Evolutionary conservation across 2,113 vertebrate genomes (phyloP).

Genomic region (Chaenogobius annularis): DNA sequence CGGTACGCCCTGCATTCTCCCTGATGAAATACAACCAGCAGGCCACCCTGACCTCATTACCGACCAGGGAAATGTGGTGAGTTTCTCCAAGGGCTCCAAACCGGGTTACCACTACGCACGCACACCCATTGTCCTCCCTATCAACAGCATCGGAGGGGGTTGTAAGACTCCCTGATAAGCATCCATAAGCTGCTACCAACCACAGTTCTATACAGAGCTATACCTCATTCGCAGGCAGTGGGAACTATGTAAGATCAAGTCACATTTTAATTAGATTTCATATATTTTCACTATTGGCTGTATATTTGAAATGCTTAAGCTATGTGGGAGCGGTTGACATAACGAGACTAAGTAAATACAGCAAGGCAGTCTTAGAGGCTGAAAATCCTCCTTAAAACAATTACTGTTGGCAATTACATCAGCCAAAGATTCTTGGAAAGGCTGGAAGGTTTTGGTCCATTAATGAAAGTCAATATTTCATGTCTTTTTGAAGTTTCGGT

Average conservation of each 20-base stretch:
- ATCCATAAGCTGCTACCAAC: conserved; percentile 69
- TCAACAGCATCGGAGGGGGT: conserved; percentile 72
- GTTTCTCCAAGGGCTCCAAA: conserved; percentile 69
- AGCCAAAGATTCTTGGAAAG: not conserved
- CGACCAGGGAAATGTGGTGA: conserved; percentile 53
- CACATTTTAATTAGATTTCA: not conserved
- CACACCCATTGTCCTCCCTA: conserved; percentile 75
- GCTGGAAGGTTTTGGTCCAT: not conserved
- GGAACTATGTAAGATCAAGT: conserved; percentile 35
- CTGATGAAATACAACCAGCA: conserved; percentile 57
- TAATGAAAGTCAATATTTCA: not conserved
- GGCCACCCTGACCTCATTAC: conserved; percentile 63
- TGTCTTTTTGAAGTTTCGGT: not conserved
- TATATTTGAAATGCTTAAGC: conserved; percentile 8
- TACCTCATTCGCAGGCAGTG: conserved; percentile 59
- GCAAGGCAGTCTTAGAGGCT: not conserved
- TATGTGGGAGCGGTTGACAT: conserved; percentile 5
- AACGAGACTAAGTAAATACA: not conserved
- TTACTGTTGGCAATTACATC: not conserved
- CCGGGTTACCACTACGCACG: conserved; percentile 61
- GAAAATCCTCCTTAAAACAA: conserved; percentile 5
- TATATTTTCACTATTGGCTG: conserved; percentile 3
- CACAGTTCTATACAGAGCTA: conserved; percentile 54
- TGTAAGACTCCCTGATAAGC: conserved; percentile 71
- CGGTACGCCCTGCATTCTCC: conserved; percentile 31